A percentile compares a stretch with the other conserved stretches of the same genome.
These are phyloP conservation scores for Melierax canorus DNA, from an alignment of 2,113 vertebrate species.

Conservation along the genomic window DNA sequence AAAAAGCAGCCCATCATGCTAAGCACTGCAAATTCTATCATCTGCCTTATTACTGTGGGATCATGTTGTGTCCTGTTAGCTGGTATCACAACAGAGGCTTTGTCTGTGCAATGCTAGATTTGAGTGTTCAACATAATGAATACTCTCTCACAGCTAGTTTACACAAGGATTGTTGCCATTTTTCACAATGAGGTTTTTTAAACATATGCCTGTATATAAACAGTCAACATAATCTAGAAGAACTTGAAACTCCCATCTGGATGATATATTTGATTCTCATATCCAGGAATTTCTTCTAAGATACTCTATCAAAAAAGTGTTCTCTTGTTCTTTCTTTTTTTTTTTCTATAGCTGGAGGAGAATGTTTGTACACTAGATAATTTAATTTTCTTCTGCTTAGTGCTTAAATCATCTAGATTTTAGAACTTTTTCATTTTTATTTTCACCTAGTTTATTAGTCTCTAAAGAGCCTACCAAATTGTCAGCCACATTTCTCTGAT, in stretches of 20 bases:
- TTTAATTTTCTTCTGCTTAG: neutral
- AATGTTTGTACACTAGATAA: neutral
- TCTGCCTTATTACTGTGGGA: neutral
- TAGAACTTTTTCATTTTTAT: neutral
- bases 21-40: neutral
- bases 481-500: neutral
- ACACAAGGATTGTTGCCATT: neutral
- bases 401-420: neutral
- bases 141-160: constrained; percentile 10
- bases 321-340: neutral
- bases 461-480: neutral
- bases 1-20: neutral
- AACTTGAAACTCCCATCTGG: neutral
- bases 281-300: neutral
- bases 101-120: constrained; percentile 1
- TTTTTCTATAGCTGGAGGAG: neutral
- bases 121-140: neutral
- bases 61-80: constrained; percentile 16
- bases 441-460: neutral
- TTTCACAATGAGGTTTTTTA: neutral
- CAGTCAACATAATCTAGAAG: neutral
- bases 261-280: neutral
- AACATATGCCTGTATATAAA: neutral
- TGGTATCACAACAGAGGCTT: neutral
- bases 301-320: neutral